phyloP scores from a whole-genome alignment of 2,113 vertebrate species.

The Oostethus manadensis region DNA sequence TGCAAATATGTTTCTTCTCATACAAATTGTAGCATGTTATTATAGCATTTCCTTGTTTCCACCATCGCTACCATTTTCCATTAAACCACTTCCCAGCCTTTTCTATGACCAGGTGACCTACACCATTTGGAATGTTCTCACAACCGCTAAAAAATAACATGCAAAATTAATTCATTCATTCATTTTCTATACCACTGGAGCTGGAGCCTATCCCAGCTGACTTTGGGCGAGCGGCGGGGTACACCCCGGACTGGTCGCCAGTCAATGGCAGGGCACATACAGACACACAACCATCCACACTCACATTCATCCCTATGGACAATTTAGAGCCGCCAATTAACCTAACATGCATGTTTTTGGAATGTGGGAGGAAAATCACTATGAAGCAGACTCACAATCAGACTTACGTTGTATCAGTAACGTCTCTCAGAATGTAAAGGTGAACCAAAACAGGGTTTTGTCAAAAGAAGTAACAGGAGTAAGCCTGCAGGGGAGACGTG shows the following conservation, averaged over 20 bases:
- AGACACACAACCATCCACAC: too few species aligned
- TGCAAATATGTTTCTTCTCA: conserved; percentile 3
- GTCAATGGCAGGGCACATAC: too few species aligned
- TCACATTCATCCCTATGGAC: too few species aligned
- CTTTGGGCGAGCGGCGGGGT: too few species aligned
- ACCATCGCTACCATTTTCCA: conserved; percentile 21
- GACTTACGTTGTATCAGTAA: background rate
- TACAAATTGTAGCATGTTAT: conserved; percentile 13
- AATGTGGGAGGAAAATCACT: too few species aligned
- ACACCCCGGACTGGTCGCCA: too few species aligned
- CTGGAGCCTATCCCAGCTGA: too few species aligned
- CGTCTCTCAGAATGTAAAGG: background rate
- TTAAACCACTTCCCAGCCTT: conserved; percentile 29
- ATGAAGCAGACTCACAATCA: background rate
- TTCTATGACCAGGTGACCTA: background rate
- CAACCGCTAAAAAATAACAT: background rate
- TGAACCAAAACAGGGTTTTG: background rate
- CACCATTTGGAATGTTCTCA: background rate
- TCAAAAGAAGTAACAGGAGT: background rate
- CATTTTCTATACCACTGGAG: too few species aligned
- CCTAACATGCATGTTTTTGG: too few species aligned
- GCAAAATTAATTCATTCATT: too few species aligned
- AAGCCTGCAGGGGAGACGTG: background rate
- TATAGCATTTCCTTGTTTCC: conserved; percentile 22
- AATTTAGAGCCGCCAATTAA: too few species aligned